Evolutionary conservation across 1,140 invertebrate genomes (phyloP).

Genomic region (Drosophila ogumai): DNA sequence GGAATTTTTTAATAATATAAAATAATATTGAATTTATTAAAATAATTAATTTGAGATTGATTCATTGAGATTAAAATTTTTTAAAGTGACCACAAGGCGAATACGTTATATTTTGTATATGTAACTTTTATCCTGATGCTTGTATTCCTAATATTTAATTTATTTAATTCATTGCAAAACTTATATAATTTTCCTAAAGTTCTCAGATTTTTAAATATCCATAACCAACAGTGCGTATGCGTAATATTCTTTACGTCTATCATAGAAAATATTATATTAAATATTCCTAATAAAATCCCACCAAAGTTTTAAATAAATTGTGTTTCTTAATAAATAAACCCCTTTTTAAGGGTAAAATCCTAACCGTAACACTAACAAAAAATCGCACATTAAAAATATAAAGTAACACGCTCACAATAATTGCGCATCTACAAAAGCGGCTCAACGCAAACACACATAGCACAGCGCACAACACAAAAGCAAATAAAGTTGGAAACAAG

Average conservation of each 20-base stretch:
- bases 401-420: conserved; percentile 83
- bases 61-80: neutral
- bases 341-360: conserved; percentile 28
- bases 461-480: conserved; percentile 50
- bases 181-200: neutral
- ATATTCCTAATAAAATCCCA: neutral
- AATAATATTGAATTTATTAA: neutral
- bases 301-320: neutral
- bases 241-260: neutral
- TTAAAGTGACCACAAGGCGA: neutral
- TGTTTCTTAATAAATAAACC: neutral
- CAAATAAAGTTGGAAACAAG: conserved; percentile 61
- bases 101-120: neutral
- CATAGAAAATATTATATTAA: conserved; percentile 18
- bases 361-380: conserved; percentile 38
- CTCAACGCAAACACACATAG: conserved; percentile 48
- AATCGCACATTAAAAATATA: conserved; percentile 64
- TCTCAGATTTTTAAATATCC: neutral
- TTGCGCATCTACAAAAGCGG: conserved; percentile 77
- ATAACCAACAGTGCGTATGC: neutral
- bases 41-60: too few relatives aligned
- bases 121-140: neutral
- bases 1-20: neutral
- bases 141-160: neutral
- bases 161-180: neutral